These are phyloP conservation scores for Mastomys natalensis DNA, from an alignment of 2,113 vertebrate genomes.

Conservation along the genomic window DNA sequence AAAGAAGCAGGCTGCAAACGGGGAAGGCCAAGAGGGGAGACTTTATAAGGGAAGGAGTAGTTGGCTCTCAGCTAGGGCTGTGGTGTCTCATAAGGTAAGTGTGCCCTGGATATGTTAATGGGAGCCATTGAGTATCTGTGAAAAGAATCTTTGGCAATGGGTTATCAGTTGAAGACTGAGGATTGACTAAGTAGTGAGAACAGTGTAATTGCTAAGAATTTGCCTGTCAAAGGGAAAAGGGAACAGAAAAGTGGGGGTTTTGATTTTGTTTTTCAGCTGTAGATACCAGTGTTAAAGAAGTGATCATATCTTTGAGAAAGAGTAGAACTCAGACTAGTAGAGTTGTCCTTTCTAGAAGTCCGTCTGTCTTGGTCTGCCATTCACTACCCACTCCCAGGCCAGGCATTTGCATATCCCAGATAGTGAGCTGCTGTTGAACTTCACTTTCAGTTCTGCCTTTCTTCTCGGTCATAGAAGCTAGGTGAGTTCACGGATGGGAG, in stretches of 20 bases:
- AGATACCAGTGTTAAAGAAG: neutral
- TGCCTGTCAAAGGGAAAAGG: neutral
- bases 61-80: neutral
- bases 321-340: neutral
- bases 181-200: neutral
- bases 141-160: neutral
- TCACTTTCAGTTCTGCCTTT: neutral
- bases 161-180: neutral
- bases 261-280: neutral
- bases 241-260: neutral
- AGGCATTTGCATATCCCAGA: neutral
- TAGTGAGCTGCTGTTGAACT: neutral
- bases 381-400: neutral
- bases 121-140: neutral
- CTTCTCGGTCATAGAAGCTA: neutral
- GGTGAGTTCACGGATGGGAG: neutral
- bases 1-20: neutral
- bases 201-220: neutral
- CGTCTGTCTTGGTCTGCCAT: neutral
- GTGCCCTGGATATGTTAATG: neutral
- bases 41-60: neutral
- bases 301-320: neutral
- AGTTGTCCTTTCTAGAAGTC: neutral
- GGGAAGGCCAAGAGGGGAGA: neutral
- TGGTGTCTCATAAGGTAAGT: neutral